Base-by-base conservation (phyloP, 2,888 invertebrate species). In the Acrobeloides nanus region DNA sequence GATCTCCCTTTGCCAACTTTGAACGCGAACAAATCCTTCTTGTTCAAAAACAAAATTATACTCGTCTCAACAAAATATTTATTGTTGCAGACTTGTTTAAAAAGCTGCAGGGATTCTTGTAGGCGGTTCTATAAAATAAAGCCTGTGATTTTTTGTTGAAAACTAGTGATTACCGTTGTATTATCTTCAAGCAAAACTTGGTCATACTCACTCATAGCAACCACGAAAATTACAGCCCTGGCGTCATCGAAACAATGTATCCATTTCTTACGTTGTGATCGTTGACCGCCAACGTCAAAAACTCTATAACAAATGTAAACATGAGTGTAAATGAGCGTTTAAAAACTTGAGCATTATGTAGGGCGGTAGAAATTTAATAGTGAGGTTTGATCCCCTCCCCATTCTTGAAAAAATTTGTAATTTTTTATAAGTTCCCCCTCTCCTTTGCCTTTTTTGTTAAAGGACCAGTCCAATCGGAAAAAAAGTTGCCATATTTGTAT, bases 81-180 rank as follows among this genome's bases (percentile, higher is more conserved):
- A 81, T 95, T 97, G 83, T 97, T 97, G 81, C 95, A 95, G 80
- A 97, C 97, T 59, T 95, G 95, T 80, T 95, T 93, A 79, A 97
- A 97, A 73, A 97, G 81, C 80, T 95, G 95, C 78, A 97, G 82
- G 77, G 92, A 92, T 81, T 97, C 97, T 79, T 93, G 93, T 95
- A 97, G 97, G 77, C 95, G 92, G 82, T 97, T 93, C 93, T 93
- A 48, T 41, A n/a, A n/a, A 63, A 54, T 10, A 25, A 15, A 6
- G 25, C 38, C n/a, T 38, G 10, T 18, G n/a, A 15, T n/a, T 33
- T 3, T 20, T 48, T 29, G 29, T 29, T 15, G 23, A 4, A 15
- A 49, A 12, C 18, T 12, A 18, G 4, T 18, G 43, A 53, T 46
- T 42, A 95, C 95, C 82, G 95, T 97, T 78, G 92, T 90, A 81